Evolutionary conservation across 1,140 invertebrate genomes (phyloP).

Genomic region (Drusus annulatus): DNA sequence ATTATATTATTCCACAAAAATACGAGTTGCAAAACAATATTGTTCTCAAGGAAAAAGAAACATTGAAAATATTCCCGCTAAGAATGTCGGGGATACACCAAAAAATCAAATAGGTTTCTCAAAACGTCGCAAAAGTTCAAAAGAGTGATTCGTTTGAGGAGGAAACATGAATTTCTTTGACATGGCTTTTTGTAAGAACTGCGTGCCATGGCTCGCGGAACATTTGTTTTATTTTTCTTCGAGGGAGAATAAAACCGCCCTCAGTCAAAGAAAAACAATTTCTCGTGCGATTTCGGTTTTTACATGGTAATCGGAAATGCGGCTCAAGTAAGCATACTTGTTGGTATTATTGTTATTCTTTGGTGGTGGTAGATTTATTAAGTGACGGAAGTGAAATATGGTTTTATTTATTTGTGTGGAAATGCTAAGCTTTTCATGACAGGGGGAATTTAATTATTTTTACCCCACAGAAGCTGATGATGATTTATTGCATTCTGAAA

Average conservation of each 20-base stretch:
- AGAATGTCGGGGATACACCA: background rate
- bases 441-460: too few relatives aligned
- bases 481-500: too few relatives aligned
- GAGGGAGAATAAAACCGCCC: background rate
- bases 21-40: constrained; percentile 3
- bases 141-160: constrained; percentile 21
- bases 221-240: constrained; percentile 15
- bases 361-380: too few relatives aligned
- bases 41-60: background rate
- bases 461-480: too few relatives aligned
- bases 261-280: constrained; percentile 3
- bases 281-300: background rate
- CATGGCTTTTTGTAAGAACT: background rate
- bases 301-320: background rate
- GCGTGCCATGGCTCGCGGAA: background rate
- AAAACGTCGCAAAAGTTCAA: background rate
- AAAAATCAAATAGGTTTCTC: constrained; percentile 4
- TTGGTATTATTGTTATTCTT: too few relatives aligned
- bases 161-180: constrained; percentile 24
- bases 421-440: too few relatives aligned
- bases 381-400: too few relatives aligned
- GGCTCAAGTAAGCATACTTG: too few relatives aligned
- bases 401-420: too few relatives aligned
- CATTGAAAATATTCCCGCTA: background rate
- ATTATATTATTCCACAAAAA: too few relatives aligned